phyloP scores from a whole-genome alignment of 2,888 invertebrate genomes.

The Periphyllus acericola region DNA sequence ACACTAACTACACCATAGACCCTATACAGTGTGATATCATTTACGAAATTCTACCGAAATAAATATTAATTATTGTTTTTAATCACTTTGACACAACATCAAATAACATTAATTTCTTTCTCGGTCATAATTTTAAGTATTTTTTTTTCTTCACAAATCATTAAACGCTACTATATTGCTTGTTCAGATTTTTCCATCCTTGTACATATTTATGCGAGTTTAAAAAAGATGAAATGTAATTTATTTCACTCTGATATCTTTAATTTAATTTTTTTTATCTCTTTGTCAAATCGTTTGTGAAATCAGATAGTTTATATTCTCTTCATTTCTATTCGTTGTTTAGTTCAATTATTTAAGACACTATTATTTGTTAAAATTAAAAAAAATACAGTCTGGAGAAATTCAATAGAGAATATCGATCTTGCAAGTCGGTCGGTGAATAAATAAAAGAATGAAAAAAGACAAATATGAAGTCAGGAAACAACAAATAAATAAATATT shows the following conservation, averaged over 20 bases:
- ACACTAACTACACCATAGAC: too few relatives aligned
- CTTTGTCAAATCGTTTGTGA: constrained; percentile 31
- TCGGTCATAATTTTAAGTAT: neutral
- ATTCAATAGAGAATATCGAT: constrained; percentile 5
- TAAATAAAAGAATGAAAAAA: constrained; percentile 1
- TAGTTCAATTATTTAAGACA: constrained; percentile 6
- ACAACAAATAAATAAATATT: neutral
- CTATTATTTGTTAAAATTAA: constrained; percentile 30
- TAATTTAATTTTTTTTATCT: neutral
- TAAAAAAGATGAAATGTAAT: constrained; percentile 38
- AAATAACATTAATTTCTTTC: neutral
- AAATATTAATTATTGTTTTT: neutral
- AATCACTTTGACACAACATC: neutral
- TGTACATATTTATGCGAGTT: constrained; percentile 49
- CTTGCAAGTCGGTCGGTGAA: too few relatives aligned
- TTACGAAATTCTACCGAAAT: too few relatives aligned
- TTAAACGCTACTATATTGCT: constrained; percentile 12
- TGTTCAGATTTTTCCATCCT: neutral
- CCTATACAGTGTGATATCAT: too few relatives aligned
- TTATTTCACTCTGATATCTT: constrained; percentile 4
- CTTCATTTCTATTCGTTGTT: neutral
- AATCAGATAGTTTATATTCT: constrained; percentile 32
- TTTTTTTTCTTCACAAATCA: constrained; percentile 24
- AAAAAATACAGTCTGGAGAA: neutral
- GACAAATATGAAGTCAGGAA: constrained; percentile 5